Evolutionary conservation across 2,113 vertebrate species (phyloP), one percentile per base, ranked within the genome.

Genomic region (Megaceryle torquata): DNA sequence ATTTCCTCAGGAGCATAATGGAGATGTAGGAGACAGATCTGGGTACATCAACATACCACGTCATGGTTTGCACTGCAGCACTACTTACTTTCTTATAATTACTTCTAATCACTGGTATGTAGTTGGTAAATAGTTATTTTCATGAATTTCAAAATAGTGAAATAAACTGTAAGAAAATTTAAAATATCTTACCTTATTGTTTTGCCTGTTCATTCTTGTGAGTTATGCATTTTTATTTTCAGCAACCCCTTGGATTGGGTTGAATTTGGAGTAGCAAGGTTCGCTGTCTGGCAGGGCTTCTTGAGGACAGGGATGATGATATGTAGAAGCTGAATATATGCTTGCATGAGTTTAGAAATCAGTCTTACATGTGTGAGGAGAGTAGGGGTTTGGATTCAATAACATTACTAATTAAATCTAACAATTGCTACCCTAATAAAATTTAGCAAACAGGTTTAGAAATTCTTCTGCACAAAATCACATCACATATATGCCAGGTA

Each of bases 41-140:
- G 43, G 31, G 41, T 8, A 25, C 12, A 35, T 39, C 41, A 21
- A 15, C 0, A 1, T 59, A 37, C 29, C 5, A 3, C 3, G 17
- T 22, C 61, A 29, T 59, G 10, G 43, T 88, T 59, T 64, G 19
- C 35, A 28, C 11, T 26, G 20, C 2, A 7, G 41, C 48, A 70
- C 46, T 70, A 13, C 5, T 7, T 53, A 28, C 51, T 51, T 74
- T 63, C 44, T 53, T 53, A 59, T 41, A 41, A 41, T 37, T 37
- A 29, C 46, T 85, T 82, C 20, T 46, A 67, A 44, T 39, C 6
- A 12, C n/a, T n/a, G 16, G 4, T 13, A 56, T 74, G 39, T 18
- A 59, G 33, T 33, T 63, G 24, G 12, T 28, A 82, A 86, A 56
- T 51, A 46, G 39, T 65, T 14, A 56, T 39, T 78, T 74, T 75